Conservation (phyloP, 53 echinoderm and acorn worm genomes). For the Paracentrotus lividus region DNA sequence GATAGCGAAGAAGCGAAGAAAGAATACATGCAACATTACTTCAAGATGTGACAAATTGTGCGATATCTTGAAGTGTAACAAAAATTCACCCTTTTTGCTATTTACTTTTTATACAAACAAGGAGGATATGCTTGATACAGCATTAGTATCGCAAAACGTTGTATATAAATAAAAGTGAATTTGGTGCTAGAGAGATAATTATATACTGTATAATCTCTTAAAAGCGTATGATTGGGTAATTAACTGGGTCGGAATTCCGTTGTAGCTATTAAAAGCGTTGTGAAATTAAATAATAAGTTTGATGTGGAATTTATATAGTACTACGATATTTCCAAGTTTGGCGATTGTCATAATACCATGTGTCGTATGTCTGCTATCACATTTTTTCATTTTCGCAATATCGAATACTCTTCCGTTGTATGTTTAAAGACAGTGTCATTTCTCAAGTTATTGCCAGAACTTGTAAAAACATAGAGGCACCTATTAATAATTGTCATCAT, state of each 20-base stretch:
- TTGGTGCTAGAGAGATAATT: too few species aligned
- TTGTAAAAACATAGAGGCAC: conserved; percentile 64
- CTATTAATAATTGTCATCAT: not conserved
- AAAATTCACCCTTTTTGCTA: too few species aligned
- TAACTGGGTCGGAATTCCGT: not conserved
- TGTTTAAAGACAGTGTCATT: not conserved
- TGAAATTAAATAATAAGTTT: not conserved
- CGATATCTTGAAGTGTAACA: too few species aligned
- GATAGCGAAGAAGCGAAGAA: too few species aligned
- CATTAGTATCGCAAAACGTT: too few species aligned
- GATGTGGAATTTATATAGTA: not conserved
- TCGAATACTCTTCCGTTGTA: conserved; percentile 46
- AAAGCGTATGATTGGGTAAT: not conserved
- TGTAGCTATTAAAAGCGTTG: too few species aligned
- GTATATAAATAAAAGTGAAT: too few species aligned
- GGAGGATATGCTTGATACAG: too few species aligned
- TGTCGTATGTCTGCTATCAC: not conserved
- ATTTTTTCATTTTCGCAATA: conserved; percentile 33
- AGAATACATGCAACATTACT: too few species aligned
- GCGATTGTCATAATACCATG: not conserved
- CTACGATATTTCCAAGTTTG: not conserved
- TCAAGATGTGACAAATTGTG: not conserved
- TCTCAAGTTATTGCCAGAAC: conserved; percentile 50
- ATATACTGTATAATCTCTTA: not conserved
- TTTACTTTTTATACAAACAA: too few species aligned